phyloP scores from a whole-genome alignment of 2,797 vertebrate genomes.

The Spea hammondii region DNA sequence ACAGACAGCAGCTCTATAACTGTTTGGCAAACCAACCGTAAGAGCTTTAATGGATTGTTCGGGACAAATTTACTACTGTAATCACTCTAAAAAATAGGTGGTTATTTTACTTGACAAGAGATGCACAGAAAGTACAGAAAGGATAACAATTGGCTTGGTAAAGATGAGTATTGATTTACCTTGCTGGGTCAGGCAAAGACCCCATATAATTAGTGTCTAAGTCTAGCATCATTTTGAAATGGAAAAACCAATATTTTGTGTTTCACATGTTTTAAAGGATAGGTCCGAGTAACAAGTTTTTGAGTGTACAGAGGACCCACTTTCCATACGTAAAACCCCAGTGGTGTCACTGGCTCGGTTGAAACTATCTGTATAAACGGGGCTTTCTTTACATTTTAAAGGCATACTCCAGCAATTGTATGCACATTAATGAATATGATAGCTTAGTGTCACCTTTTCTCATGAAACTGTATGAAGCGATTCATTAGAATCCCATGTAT shows the following conservation, averaged over 20 bases:
- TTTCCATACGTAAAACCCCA: no score
- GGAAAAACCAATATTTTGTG: neutral
- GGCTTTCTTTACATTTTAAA: no score
- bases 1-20: neutral
- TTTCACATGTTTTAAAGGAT: no score
- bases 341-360: no score
- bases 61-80: neutral
- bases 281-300: no score
- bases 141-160: neutral
- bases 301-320: no score
- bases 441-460: no score
- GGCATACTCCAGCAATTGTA: no score
- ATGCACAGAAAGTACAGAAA: neutral
- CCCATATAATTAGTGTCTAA: neutral
- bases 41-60: conserved; percentile 9
- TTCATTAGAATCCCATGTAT: no score
- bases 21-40: neutral
- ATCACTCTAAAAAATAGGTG: neutral
- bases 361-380: no score
- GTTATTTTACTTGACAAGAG: neutral
- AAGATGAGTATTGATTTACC: conserved; percentile 5
- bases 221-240: neutral
- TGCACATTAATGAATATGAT: no score
- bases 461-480: no score
- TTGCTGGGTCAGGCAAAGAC: neutral